Evolutionary conservation across 2,888 invertebrate species (phyloP).

Genomic region (Tryphoninae sp.): DNA sequence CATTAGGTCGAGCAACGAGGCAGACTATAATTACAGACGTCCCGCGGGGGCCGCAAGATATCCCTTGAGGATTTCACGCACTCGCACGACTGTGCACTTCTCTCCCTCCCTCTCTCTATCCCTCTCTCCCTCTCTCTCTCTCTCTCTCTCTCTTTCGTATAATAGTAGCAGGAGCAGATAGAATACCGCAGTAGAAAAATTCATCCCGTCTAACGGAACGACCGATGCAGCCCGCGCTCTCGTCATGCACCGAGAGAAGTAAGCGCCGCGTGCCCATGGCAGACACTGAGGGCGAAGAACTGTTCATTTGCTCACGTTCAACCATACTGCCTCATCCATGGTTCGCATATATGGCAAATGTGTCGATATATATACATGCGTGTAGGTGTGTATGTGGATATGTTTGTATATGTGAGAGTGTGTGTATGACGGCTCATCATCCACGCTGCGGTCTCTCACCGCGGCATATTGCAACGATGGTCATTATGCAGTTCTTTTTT

Average conservation of each 20-base stretch:
- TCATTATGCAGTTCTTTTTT: not conserved
- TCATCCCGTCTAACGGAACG: conserved; percentile 49
- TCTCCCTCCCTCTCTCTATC: not conserved
- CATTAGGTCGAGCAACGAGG: conserved; percentile 62
- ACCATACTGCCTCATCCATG: not conserved
- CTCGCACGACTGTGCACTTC: conserved; percentile 3
- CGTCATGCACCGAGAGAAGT: conserved; percentile 2
- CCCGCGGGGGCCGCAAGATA: conserved; percentile 46
- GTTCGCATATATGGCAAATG: not conserved
- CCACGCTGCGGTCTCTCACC: conserved; percentile 12
- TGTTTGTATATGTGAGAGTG: not conserved
- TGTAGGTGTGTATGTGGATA: not conserved
- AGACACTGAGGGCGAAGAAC: conserved; percentile 26
- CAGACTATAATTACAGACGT: conserved; percentile 58
- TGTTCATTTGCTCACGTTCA: conserved; percentile 31
- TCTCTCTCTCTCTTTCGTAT: not conserved
- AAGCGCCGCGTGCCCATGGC: conserved; percentile 6
- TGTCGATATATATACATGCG: not conserved
- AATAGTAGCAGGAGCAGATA: conserved; percentile 2
- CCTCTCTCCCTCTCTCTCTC: not conserved
- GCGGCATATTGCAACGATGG: conserved; percentile 2
- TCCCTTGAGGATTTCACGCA: conserved; percentile 53
- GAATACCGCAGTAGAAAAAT: conserved; percentile 19
- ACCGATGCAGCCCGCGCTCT: conserved; percentile 19
- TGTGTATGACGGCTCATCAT: conserved; percentile 32